Percentiles rank a stretch among this genome's conserved stretches.
Conservation (phyloP, 2,888 invertebrate genomes). For the Drosophila neotestacea region DNA sequence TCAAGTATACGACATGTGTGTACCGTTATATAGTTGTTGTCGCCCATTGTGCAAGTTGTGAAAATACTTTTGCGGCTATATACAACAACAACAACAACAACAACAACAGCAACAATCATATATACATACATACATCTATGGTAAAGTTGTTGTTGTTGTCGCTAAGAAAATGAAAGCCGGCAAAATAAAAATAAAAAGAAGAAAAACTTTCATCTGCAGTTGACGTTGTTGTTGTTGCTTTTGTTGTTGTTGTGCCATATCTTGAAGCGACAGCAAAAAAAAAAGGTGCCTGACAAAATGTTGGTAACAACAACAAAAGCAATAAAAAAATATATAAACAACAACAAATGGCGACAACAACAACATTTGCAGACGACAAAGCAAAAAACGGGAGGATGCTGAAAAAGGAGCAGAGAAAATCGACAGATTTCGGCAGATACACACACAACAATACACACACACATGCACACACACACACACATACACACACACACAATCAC, state of each 20-base stretch:
- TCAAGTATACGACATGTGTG: slow-evolving; percentile 54
- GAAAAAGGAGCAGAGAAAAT: slow-evolving; percentile 72
- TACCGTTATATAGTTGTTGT: neutral
- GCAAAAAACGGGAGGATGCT: slow-evolving; percentile 32
- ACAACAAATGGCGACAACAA: slow-evolving; percentile 2
- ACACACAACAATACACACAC: slow-evolving; percentile 47
- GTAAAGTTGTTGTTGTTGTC: slow-evolving; percentile 15
- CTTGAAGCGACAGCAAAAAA: slow-evolving; percentile 51
- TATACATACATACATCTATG: neutral
- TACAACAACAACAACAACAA: slow-evolving; percentile 2
- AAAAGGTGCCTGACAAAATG: slow-evolving; percentile 27
- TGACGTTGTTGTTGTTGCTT: slow-evolving; percentile 32
- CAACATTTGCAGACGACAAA: slow-evolving; percentile 44
- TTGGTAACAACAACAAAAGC: slow-evolving; percentile 31
- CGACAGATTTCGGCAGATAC: slow-evolving; percentile 76
- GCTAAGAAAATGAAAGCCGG: slow-evolving; percentile 42
- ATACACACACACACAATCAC: slow-evolving; percentile 6
- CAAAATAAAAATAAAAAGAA: slow-evolving; percentile 26
- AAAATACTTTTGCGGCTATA: slow-evolving; percentile 33
- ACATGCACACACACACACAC: slow-evolving; percentile 11
- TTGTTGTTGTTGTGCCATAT: slow-evolving; percentile 49
- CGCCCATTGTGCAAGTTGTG: slow-evolving; percentile 35
- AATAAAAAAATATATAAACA: slow-evolving; percentile 22
- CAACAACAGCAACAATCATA: neutral
- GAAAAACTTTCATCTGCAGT: slow-evolving; percentile 60